phyloP scores from a whole-genome alignment of 2,113 vertebrate species.

The Balaeniceps rex region DNA sequence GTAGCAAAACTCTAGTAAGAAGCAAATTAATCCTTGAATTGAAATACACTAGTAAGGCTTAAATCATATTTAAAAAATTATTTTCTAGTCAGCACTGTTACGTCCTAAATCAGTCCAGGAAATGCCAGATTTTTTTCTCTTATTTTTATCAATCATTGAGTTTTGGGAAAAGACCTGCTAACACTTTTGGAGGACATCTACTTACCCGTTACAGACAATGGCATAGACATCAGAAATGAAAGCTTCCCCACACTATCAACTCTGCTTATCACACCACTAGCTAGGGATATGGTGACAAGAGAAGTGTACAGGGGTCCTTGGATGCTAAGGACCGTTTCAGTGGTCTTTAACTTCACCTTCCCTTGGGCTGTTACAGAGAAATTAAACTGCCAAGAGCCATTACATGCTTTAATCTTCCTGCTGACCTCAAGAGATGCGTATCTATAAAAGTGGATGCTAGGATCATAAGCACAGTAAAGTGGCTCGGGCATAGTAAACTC shows the following conservation, averaged over 20 bases:
- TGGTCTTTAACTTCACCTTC: not conserved
- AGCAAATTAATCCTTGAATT: not conserved
- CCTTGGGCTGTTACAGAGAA: not conserved
- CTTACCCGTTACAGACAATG: not conserved
- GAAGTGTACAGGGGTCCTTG: not conserved
- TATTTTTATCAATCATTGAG: not conserved
- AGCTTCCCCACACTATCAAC: not conserved
- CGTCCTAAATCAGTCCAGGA: not conserved
- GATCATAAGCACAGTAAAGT: not conserved
- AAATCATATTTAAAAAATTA: not conserved
- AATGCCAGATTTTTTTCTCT: not conserved
- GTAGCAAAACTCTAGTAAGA: not conserved
- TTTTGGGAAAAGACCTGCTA: not conserved
- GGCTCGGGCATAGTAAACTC: accelerated
- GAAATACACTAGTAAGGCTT: not conserved
- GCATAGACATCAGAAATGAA: not conserved
- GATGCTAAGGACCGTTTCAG: not conserved
- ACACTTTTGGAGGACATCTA: not conserved
- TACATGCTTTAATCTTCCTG: not conserved
- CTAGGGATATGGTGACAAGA: not conserved
- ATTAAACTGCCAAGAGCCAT: not conserved
- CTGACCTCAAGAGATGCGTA: not conserved
- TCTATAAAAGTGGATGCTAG: not conserved
- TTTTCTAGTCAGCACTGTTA: not conserved
- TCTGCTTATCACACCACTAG: not conserved